Base-by-base conservation (phyloP, 2,888 invertebrate genomes). In the Nymphalis polychloros region DNA sequence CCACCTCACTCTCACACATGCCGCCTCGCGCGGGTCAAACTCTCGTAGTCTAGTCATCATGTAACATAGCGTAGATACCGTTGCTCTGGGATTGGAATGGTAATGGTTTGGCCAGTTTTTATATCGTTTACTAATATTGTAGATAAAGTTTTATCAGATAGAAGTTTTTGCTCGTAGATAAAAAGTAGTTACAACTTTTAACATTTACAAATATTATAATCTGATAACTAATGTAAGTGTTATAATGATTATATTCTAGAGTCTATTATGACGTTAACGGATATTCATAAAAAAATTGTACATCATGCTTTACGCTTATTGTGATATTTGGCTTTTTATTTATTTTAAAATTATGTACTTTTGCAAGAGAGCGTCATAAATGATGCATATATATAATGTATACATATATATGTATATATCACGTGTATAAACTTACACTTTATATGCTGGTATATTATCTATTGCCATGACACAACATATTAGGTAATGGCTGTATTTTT, bases 261-360 rank as follows among this genome's bases (percentile, higher is more conserved):
- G 49, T 59, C 60, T 57, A 60, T 53, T 49, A 59, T 46, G 35
- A 20, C 55, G 50, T n/a, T 31, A 57, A 53, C 46, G 41, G 64
- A 70, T 17, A 23, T 41, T 27, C 23, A 53, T 64, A 60, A 64
- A 55, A 63, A 66, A 35, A 61, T 46, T 57, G 67, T 57, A 69
- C 63, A 68, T 74, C 80, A 79, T 82, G 90, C 90, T 90, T 90
- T 81, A 76, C 77, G 91, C 91, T 92, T 91, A 78, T 90, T 91
- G 90, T 91, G 85, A 90, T 88, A 87, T 87, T 89, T 88, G 82
- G 91, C 91, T 92, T 90, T 83, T 89, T 92, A 85, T 86, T 83
- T 87, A 78, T 82, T 84, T 86, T 85, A 72, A 72, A 84, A 76
- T 75, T 74, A 80, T 73, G 55, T 73, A 70, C 19, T 67, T 59